Percentiles rank a stretch among this genome's conserved stretches.
These are phyloP conservation scores for Charanyca ferruginea DNA, from an alignment of 2,888 invertebrate species.

Conservation along the genomic window DNA sequence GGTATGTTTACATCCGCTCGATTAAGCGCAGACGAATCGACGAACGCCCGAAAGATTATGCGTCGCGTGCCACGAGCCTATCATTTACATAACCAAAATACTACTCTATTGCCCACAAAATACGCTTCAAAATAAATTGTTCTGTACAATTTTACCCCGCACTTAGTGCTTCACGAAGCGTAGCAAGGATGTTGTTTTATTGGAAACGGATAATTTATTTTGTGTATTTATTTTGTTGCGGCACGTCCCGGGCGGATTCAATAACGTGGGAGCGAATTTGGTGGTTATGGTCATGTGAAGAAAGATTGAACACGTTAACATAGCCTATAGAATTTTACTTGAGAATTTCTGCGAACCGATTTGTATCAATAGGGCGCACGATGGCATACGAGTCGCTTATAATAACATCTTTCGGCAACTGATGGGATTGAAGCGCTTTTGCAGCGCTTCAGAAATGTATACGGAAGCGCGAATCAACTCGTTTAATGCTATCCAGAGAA, in stretches of 20 bases:
- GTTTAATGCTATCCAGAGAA: too few species aligned
- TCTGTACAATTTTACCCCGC: conserved; percentile 50
- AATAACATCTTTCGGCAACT: too few species aligned
- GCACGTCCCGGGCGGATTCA: conserved; percentile 76
- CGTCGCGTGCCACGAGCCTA: conserved; percentile 76
- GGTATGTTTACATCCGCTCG: conserved; percentile 89
- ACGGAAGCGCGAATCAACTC: too few species aligned
- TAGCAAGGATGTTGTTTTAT: conserved; percentile 86
- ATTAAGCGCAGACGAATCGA: conserved; percentile 86
- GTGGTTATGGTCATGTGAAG: conserved; percentile 43
- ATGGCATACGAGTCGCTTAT: too few species aligned
- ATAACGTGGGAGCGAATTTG: conserved; percentile 82
- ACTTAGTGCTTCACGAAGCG: conserved; percentile 74
- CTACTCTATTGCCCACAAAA: conserved; percentile 54
- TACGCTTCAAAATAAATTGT: conserved; percentile 67
- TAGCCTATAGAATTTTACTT: too few species aligned
- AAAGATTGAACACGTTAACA: conserved; percentile 20
- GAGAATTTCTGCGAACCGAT: too few species aligned
- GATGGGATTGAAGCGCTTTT: too few species aligned
- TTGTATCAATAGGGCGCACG: too few species aligned
- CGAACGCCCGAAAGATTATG: conserved; percentile 74
- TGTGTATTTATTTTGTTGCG: conserved; percentile 87
- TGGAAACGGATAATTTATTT: conserved; percentile 90
- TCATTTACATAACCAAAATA: conserved; percentile 52
- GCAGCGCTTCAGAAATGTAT: too few species aligned